Conservation (phyloP, 2,888 invertebrate genomes). For the Alcis repandata region DNA sequence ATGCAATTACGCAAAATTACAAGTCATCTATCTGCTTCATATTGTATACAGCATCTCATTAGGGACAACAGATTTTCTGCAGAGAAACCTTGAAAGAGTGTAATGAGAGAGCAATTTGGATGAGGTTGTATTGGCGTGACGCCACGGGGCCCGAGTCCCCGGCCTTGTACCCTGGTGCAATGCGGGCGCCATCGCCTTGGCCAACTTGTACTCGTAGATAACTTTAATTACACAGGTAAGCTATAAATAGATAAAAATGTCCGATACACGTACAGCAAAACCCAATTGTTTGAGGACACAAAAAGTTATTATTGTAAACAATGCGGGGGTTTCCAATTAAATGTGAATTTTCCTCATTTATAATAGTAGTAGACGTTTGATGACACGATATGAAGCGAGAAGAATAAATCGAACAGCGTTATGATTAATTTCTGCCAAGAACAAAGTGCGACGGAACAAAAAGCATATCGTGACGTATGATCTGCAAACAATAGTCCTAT, state of each 20-base stretch:
- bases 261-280: slow-evolving; percentile 8
- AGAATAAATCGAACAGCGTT: slow-evolving; percentile 23
- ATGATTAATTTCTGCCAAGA: slow-evolving; percentile 41
- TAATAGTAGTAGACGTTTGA: background rate
- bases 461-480: slow-evolving; percentile 42
- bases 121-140: slow-evolving; percentile 51
- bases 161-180: slow-evolving; percentile 61
- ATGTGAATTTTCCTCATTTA: background rate
- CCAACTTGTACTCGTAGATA: slow-evolving; percentile 51
- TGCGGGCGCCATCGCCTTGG: slow-evolving; percentile 60
- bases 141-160: slow-evolving; percentile 48
- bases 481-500: slow-evolving; percentile 47
- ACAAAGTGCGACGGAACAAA: slow-evolving; percentile 51
- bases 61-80: background rate
- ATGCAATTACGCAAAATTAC: slow-evolving; percentile 17
- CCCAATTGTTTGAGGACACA: background rate
- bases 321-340: background rate
- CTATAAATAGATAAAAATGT: slow-evolving; percentile 20
- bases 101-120: slow-evolving; percentile 20
- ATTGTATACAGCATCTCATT: background rate
- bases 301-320: background rate
- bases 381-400: slow-evolving; percentile 18
- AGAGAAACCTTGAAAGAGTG: slow-evolving; percentile 16
- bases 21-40: background rate
- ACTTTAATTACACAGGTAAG: slow-evolving; percentile 42